phyloP scores from a whole-genome alignment of 2,888 invertebrate species.

The Yponomeuta cagnagella region DNA sequence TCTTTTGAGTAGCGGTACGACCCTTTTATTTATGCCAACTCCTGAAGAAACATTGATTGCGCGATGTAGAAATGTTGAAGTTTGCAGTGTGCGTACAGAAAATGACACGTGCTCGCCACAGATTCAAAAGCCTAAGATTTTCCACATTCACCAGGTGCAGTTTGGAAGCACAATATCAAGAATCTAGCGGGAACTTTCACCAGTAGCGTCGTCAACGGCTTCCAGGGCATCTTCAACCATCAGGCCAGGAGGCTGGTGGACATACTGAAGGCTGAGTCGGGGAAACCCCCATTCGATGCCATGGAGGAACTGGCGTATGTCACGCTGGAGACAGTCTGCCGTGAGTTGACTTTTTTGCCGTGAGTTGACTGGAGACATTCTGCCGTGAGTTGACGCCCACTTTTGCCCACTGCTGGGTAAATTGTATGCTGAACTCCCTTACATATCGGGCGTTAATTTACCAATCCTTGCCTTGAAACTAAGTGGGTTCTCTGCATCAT shows the following conservation, averaged over 20 bases:
- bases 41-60: no score
- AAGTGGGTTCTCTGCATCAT: no score
- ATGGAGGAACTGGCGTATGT: slow-evolving; percentile 39
- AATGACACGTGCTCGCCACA: neutral
- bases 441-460: no score
- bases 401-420: no score
- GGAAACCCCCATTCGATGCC: slow-evolving; percentile 39
- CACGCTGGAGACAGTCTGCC: slow-evolving; percentile 51
- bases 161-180: slow-evolving; percentile 55
- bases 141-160: slow-evolving; percentile 27
- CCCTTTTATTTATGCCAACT: no score
- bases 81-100: no score
- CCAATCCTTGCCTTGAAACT: no score
- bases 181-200: slow-evolving; percentile 46
- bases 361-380: slow-evolving; percentile 28
- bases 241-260: slow-evolving; percentile 38
- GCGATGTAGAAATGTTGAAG: no score
- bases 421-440: no score
- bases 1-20: no score
- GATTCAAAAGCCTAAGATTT: neutral
- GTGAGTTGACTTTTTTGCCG: slow-evolving; percentile 32
- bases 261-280: slow-evolving; percentile 32
- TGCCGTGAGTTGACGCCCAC: neutral
- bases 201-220: slow-evolving; percentile 39
- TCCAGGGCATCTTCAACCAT: slow-evolving; percentile 43